phyloP scores from a whole-genome alignment of 2,888 invertebrate species.

The Drosophila mercatorum region DNA sequence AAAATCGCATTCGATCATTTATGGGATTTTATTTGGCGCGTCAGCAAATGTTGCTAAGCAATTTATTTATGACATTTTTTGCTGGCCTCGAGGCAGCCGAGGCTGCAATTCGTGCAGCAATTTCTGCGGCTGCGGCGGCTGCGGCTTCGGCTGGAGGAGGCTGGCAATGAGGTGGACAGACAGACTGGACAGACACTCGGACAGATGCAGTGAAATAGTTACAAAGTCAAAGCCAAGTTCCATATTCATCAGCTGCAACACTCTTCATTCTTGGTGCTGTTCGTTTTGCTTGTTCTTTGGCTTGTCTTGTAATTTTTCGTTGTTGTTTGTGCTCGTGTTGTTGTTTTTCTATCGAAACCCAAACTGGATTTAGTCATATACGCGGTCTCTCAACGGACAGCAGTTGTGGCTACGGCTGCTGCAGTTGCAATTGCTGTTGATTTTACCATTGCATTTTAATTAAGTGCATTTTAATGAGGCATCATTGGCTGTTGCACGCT shows the following conservation, averaged over 20 bases:
- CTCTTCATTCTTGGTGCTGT: constrained; percentile 78
- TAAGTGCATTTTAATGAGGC: constrained; percentile 79
- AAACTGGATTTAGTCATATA: constrained; percentile 76
- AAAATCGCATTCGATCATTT: constrained; percentile 83
- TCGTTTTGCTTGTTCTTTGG: constrained; percentile 63
- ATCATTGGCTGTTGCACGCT: constrained; percentile 46
- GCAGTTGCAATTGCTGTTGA: constrained; percentile 61
- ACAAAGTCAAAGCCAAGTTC: constrained; percentile 82
- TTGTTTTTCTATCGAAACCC: constrained; percentile 77
- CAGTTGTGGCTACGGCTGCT: background rate
- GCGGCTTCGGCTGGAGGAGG: constrained; percentile 5
- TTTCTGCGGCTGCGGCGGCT: constrained; percentile 54
- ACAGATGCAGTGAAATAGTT: constrained; percentile 72
- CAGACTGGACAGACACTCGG: background rate
- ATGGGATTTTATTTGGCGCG: constrained; percentile 84
- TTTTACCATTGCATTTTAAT: constrained; percentile 79
- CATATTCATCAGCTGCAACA: constrained; percentile 83
- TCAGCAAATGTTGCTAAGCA: constrained; percentile 81
- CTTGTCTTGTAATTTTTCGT: constrained; percentile 77
- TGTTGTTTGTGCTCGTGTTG: constrained; percentile 49
- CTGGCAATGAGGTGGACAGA: constrained; percentile 4
- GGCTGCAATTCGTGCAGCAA: constrained; percentile 76
- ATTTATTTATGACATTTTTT: constrained; percentile 81
- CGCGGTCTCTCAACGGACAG: constrained; percentile 52
- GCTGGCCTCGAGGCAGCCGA: constrained; percentile 44